Evolutionary conservation across 2,797 vertebrate genomes (phyloP).

Genomic region (Limosa lapponica): DNA sequence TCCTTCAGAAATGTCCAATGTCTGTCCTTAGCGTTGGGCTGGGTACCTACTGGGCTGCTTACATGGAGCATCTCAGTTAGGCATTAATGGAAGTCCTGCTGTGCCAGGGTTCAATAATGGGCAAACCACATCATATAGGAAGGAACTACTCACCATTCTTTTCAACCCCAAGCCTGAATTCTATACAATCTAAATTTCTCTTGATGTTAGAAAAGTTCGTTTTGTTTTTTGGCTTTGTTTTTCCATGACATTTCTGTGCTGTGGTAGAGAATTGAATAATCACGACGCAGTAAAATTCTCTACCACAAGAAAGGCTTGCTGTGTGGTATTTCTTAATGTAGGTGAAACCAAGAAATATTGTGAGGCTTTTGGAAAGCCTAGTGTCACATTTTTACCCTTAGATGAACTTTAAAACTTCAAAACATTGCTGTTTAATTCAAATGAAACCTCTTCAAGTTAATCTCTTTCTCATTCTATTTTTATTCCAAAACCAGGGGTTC

Average conservation of each 20-base stretch:
- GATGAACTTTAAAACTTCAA: slow-evolving; percentile 46
- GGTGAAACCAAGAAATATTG: slow-evolving; percentile 60
- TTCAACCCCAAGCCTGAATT: background rate
- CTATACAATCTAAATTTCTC: background rate
- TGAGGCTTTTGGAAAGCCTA: slow-evolving; percentile 13
- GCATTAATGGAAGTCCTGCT: background rate
- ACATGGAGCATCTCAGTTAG: background rate
- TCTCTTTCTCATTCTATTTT: background rate
- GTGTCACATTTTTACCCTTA: slow-evolving; percentile 48
- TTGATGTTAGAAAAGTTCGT: background rate
- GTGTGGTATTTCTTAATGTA: slow-evolving; percentile 63
- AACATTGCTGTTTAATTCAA: background rate
- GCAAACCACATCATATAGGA: slow-evolving; percentile 3
- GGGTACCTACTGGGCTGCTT: background rate
- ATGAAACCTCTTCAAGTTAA: background rate
- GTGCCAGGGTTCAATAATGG: background rate
- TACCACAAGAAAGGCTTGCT: slow-evolving; percentile 54
- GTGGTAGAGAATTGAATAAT: slow-evolving; percentile 30
- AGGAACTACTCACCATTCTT: background rate
- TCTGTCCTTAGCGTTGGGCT: background rate
- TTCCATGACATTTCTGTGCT: background rate
- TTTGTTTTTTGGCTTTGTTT: background rate
- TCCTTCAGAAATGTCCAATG: background rate
- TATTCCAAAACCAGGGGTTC: background rate
- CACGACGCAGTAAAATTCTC: background rate